A percentile compares a stretch with the other conserved stretches of the same genome.
Evolutionary conservation across 2,113 vertebrate genomes (phyloP).

Genomic region (Brienomyrus brachyistius): DNA sequence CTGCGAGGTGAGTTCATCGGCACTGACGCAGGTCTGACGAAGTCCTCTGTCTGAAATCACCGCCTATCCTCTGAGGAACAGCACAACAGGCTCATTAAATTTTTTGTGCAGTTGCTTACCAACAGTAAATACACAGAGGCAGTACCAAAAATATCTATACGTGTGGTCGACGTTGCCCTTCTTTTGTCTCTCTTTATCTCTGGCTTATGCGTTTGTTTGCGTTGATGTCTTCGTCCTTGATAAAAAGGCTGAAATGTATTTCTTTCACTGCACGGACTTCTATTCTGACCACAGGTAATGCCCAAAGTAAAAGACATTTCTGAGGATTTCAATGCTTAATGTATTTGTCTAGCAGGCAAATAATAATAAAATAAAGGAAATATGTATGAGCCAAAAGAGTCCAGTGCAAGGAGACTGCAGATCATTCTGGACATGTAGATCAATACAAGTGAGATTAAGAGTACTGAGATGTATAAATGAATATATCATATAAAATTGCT

Average conservation of each 20-base stretch:
- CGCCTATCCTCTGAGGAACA: constrained; percentile 46
- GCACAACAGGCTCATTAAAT: constrained; percentile 56
- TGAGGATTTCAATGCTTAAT: background rate
- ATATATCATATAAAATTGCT: background rate
- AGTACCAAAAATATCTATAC: background rate
- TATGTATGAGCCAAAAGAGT: background rate
- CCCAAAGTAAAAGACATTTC: background rate
- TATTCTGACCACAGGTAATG: background rate
- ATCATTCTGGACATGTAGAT: background rate
- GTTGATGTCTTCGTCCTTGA: background rate
- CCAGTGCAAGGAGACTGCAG: background rate
- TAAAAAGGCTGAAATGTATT: background rate
- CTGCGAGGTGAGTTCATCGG: constrained; percentile 47
- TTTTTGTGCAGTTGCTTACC: constrained; percentile 39
- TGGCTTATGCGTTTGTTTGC: background rate
- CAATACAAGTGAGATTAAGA: background rate
- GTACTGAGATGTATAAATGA: background rate
- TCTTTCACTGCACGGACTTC: background rate
- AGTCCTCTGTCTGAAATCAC: constrained; percentile 70
- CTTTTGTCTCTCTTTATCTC: background rate
- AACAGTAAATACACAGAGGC: background rate
- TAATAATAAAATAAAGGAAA: background rate
- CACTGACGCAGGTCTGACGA: constrained; percentile 91
- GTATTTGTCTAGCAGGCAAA: background rate
- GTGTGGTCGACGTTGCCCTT: background rate